Conservation (phyloP, 2,113 vertebrate genomes). For the Isichthys henryi region DNA sequence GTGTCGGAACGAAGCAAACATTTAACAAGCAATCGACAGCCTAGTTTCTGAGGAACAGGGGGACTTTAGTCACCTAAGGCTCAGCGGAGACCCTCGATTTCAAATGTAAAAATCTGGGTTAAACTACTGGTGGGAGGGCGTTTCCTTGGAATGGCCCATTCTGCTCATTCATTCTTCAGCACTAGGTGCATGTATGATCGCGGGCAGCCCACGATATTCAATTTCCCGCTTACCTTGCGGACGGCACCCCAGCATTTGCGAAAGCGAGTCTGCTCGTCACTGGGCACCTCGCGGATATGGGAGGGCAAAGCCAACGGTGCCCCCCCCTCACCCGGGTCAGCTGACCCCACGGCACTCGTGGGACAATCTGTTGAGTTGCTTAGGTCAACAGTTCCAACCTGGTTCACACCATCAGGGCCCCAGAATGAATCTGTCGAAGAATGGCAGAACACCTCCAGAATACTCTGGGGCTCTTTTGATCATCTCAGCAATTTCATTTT, state of each 20-base stretch:
- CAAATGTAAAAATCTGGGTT: background rate
- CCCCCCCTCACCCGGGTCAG: background rate
- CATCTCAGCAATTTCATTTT: background rate
- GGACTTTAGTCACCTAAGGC: background rate
- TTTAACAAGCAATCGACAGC: background rate
- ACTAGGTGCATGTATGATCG: background rate
- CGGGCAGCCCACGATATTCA: background rate
- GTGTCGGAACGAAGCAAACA: background rate
- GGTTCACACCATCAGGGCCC: background rate
- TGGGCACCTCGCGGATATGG: background rate
- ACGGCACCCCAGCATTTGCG: background rate
- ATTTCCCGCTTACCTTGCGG: background rate
- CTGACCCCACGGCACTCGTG: background rate
- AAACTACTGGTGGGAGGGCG: background rate
- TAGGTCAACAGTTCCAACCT: slow-evolving; percentile 2
- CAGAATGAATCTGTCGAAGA: background rate
- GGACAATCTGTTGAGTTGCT: background rate
- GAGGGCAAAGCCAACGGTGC: background rate
- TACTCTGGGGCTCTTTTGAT: background rate
- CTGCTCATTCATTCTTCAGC: background rate
- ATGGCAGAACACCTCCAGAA: background rate
- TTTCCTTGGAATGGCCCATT: background rate
- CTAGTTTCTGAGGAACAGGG: background rate
- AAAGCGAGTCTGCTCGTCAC: background rate
- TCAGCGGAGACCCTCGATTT: background rate